Base-by-base conservation (phyloP, 1,140 invertebrate species). In the Drosophila suzukii region DNA sequence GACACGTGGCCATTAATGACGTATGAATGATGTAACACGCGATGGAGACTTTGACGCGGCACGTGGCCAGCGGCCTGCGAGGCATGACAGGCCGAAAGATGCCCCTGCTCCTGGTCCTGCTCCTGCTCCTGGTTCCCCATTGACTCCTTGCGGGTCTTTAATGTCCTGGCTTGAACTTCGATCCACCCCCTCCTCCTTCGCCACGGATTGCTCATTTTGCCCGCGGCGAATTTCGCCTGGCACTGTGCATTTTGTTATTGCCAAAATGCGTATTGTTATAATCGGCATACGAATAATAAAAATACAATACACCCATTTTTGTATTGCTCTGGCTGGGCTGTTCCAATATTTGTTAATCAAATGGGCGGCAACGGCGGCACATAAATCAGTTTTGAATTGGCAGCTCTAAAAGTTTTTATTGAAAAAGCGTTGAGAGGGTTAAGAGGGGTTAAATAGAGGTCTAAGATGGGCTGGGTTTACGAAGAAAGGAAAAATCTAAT, bases 21-120 rank as follows among this genome's bases (percentile, higher is more conserved):
- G 83, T 92, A 92, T 92, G 91, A 92, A 92, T 92, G 91, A 92
- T 91, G 81, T 92, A 92, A 92, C 91, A 92, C 91, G 91, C 91
- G 91, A 92, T 86, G 72, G 60, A 58, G 68, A 71, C 68, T 71
- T 59, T 75, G 72, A 56, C 57, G 66, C 85, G 81, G 77, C 86
- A 90, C 86, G 81, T 90, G 86, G 81, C 86, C 72, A 76, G 70
- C 70, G 66, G 78, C 70, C 85, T 58, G 75, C 72, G 72, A 60
- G 70, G 72, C 63, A 83, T 89, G 85, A 80, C 84, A 86, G 82
- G 30, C 75, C 46, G 55, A 55, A 53, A 51, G 54, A 57, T 72
- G 24, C 36, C 47, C 49, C 49, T 17, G 8, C 30, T 4, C 6
- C 11, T 15, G 46, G 2, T 43, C 13, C 39, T 41, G 39, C 4